Conservation (phyloP, 2,113 vertebrate genomes). For the Stigmatopora nigra region DNA sequence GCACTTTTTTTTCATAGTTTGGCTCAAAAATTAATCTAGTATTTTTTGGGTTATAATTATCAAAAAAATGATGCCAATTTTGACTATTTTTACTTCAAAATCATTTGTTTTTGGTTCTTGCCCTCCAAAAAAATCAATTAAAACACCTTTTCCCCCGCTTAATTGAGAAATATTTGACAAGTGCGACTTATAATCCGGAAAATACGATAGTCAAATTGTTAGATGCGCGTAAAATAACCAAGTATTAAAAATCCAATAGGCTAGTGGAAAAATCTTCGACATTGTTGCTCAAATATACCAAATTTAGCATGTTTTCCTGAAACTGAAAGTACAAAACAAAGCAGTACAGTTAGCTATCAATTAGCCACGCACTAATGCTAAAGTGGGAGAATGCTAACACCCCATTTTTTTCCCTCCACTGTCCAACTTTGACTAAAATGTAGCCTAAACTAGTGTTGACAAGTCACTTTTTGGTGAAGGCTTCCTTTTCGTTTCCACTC, state of each 20-base stretch:
- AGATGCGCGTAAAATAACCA: no score
- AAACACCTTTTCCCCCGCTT: no score
- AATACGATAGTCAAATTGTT: no score
- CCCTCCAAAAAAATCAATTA: no score
- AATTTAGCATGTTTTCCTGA: neutral
- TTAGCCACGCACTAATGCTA: neutral
- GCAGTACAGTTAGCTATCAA: neutral
- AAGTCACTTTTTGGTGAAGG: conserved; percentile 53
- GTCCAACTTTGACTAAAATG: neutral
- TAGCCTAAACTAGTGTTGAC: conserved; percentile 20
- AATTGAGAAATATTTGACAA: no score
- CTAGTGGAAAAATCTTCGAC: neutral
- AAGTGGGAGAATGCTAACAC: neutral
- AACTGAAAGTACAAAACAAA: neutral
- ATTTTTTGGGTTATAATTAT: no score
- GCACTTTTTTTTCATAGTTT: no score
- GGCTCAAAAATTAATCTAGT: neutral
- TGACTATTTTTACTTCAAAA: no score
- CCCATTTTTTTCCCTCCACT: neutral
- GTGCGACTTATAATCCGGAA: no score
- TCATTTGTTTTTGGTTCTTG: no score
- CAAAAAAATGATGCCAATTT: no score
- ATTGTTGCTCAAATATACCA: neutral
- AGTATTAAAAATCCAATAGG: no score
- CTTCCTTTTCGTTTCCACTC: conserved; percentile 17